Base-by-base conservation (phyloP, 1,140 invertebrate genomes). In the Tetramorium alpestre region DNA sequence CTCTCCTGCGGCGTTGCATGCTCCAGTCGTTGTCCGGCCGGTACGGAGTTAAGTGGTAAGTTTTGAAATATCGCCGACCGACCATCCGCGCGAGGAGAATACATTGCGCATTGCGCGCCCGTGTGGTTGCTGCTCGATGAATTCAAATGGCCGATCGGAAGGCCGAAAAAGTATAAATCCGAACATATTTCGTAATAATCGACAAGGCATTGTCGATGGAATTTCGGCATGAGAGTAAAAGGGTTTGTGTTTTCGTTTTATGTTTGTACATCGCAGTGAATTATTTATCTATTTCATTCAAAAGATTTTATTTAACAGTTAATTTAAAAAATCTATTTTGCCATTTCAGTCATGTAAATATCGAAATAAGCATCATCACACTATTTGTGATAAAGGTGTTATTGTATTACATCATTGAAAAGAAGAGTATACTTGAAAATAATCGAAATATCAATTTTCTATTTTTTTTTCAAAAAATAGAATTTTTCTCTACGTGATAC, bases 1-100 rank as follows among this genome's bases (percentile, higher is more conserved):
- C 56, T 81, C 88, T 81, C 38, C 77, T 62, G 47, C 11, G 33
- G 38, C 47, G 60, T 38, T 70, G 80, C 54, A 64, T 44, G 44
- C 58, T 41, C 18, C 60, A 70, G 70, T 67, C 73, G 73, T 84
- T 67, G 86, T 90, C 87, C 90, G 54, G 77, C 77, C 88, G 85
- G 75, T 81, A 73, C 62, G 80, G 80, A 81, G 78, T 89, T 92
- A 92, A 93, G 92, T 92, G 87, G 86, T 87, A 93, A 93, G 88
- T 93, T 93, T 91, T 91, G 90, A 93, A 93, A 93, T 93, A 93
- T 88, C 87, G 41, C 56, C 67, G 64, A 67, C 87, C 60, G 13
- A 49, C 41, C 11, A 38, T 16, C 10, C 70, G 70, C 70, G 64
- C 16, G 5, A 22, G 28, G 11, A 77, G 56, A 77, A 64, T 85